Evolutionary conservation across 2,888 invertebrate genomes (phyloP).

Genomic region (Perithous albicinctus): DNA sequence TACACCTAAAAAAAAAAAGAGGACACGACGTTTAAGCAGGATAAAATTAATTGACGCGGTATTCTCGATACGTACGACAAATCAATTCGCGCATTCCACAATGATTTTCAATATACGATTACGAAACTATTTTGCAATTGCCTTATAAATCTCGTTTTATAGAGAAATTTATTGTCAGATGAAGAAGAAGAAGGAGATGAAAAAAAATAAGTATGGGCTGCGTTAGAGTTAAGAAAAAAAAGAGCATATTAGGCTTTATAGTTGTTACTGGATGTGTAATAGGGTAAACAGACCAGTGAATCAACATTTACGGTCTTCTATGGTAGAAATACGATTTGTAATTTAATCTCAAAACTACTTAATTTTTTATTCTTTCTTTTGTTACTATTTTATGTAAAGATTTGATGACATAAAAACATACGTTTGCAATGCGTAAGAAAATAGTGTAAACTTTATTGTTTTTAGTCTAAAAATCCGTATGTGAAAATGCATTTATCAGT

Average conservation of each 20-base stretch:
- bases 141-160: conserved; percentile 38
- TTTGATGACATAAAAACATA: neutral
- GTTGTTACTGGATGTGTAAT: conserved; percentile 43
- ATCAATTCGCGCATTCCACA: conserved; percentile 20
- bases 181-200: neutral
- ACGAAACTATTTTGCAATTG: conserved; percentile 46
- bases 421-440: neutral
- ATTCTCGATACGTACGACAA: conserved; percentile 7
- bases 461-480: neutral
- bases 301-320: neutral
- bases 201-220: conserved; percentile 28
- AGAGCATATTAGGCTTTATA: conserved; percentile 43
- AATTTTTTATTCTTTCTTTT: no score
- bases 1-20: conserved; percentile 1
- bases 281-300: conserved; percentile 13
- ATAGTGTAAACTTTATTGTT: neutral
- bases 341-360: neutral
- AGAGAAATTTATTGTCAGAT: conserved; percentile 36
- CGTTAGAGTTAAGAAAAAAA: conserved; percentile 38
- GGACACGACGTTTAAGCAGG: conserved; percentile 25
- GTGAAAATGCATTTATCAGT: neutral
- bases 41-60: conserved; percentile 19
- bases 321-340: neutral
- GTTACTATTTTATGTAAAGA: neutral
- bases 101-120: conserved; percentile 32